These are phyloP conservation scores for Chiloscyllium plagiosum DNA, from an alignment of 2,113 vertebrate genomes.

Conservation along the genomic window DNA sequence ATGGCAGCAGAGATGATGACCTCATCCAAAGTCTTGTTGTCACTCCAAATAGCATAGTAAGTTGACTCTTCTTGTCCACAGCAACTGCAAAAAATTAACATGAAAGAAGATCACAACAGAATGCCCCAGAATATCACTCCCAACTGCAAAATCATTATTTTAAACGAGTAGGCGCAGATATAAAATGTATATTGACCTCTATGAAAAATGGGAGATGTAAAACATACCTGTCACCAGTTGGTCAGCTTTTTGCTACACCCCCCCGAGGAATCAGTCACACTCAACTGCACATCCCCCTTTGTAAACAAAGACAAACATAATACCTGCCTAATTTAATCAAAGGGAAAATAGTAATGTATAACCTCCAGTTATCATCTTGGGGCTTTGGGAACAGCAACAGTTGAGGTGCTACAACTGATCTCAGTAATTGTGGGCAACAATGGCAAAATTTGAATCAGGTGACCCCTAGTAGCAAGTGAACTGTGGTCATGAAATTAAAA, in stretches of 20 bases:
- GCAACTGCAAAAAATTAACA: constrained; percentile 58
- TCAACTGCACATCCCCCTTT: not conserved
- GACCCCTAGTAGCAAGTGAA: not conserved
- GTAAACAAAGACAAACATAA: not conserved
- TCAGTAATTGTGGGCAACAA: not conserved
- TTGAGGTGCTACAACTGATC: not conserved
- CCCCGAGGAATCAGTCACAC: not conserved
- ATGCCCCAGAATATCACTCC: not conserved
- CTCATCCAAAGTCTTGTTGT: constrained; percentile 95
- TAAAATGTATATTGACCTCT: not conserved
- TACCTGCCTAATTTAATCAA: not conserved
- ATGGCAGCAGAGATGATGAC: constrained; percentile 97
- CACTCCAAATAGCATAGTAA: constrained; percentile 94
- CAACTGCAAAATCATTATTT: not conserved
- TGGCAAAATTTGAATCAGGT: not conserved
- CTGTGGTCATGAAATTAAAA: not conserved
- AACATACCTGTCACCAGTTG: not conserved
- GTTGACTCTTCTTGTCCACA: constrained; percentile 96
- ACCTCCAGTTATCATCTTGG: not conserved
- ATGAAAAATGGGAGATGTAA: not conserved
- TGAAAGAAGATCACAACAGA: not conserved
- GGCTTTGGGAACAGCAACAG: not conserved
- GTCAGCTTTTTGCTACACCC: not conserved
- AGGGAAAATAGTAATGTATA: not conserved
- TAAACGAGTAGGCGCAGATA: no score